phyloP scores from a whole-genome alignment of 2,797 vertebrate genomes.

The Aulostomus chinensis region DNA sequence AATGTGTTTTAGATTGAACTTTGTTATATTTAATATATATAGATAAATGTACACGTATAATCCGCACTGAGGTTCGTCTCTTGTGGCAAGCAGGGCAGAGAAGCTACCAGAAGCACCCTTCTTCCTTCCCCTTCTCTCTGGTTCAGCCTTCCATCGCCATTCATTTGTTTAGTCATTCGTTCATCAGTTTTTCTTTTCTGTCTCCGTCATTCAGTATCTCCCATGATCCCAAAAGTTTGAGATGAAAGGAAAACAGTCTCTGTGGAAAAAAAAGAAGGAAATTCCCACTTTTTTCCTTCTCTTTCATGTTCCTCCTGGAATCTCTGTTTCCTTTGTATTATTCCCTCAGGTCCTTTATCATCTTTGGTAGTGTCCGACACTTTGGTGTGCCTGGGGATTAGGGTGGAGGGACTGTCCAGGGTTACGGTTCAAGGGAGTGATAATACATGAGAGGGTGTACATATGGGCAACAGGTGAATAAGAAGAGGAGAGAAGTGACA shows the following conservation, averaged over 20 bases:
- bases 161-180: conserved; percentile 41
- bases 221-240: conserved; percentile 30
- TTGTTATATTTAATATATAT: conserved; percentile 79
- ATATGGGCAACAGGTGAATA: conserved; percentile 25
- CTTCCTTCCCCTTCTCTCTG: conserved; percentile 38
- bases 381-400: conserved; percentile 77
- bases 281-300: conserved; percentile 20
- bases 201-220: conserved; percentile 41
- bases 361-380: conserved; percentile 88
- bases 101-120: conserved; percentile 51
- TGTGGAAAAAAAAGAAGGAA: conserved; percentile 42
- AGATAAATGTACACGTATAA: conserved; percentile 79
- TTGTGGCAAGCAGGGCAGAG: conserved; percentile 53
- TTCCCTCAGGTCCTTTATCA: conserved; percentile 77
- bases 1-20: conserved; percentile 69
- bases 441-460: conserved; percentile 37
- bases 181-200: conserved; percentile 33
- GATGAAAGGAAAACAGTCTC: conserved; percentile 20
- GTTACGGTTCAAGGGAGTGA: conserved; percentile 10
- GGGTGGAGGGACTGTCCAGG: conserved; percentile 27
- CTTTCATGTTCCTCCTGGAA: conserved; percentile 43
- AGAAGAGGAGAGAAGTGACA: conserved; percentile 33
- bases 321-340: conserved; percentile 48
- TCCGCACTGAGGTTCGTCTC: conserved; percentile 69
- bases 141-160: conserved; percentile 41